These are phyloP conservation scores for Chascanopsetta lugubris DNA, from an alignment of 2,113 vertebrate genomes.

Conservation along the genomic window DNA sequence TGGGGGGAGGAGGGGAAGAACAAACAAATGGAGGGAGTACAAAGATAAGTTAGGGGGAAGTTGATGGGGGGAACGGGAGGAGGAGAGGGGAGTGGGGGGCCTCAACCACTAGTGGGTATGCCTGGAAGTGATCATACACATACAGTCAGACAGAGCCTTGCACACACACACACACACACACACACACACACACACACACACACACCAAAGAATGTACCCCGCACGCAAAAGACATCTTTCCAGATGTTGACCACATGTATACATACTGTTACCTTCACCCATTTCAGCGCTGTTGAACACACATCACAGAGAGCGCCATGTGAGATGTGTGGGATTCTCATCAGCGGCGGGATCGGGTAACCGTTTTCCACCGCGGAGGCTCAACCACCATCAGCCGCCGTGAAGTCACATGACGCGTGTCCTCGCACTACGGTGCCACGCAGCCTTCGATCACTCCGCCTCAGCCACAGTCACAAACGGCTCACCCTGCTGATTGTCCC, in stretches of 20 bases:
- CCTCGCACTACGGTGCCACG: conserved; percentile 25
- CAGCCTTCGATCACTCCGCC: too few relatives aligned
- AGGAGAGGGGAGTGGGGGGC: conserved; percentile 39
- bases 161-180: conserved; percentile 11
- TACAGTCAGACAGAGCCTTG: too few relatives aligned
- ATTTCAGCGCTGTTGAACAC: background rate
- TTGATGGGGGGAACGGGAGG: conserved; percentile 9
- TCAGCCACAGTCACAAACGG: too few relatives aligned
- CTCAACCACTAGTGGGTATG: conserved; percentile 33
- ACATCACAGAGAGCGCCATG: conserved; percentile 8
- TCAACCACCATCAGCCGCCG: conserved; percentile 28
- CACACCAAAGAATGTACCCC: conserved; percentile 49
- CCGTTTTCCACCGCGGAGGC: background rate
- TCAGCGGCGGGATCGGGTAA: conserved; percentile 9
- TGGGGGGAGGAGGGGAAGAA: conserved; percentile 5
- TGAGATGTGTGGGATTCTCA: conserved; percentile 20
- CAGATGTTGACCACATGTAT: conserved; percentile 60
- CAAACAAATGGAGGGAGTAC: conserved; percentile 25
- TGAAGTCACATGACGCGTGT: conserved; percentile 35
- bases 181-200: conserved; percentile 12
- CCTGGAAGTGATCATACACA: conserved; percentile 71
- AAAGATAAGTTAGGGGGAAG: conserved; percentile 24
- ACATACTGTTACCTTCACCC: conserved; percentile 9
- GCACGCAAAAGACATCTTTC: conserved; percentile 39
- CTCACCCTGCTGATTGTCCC: too few relatives aligned